These are phyloP conservation scores for Fragum whitleyi DNA, from an alignment of 2,888 invertebrate genomes.

Conservation along the genomic window DNA sequence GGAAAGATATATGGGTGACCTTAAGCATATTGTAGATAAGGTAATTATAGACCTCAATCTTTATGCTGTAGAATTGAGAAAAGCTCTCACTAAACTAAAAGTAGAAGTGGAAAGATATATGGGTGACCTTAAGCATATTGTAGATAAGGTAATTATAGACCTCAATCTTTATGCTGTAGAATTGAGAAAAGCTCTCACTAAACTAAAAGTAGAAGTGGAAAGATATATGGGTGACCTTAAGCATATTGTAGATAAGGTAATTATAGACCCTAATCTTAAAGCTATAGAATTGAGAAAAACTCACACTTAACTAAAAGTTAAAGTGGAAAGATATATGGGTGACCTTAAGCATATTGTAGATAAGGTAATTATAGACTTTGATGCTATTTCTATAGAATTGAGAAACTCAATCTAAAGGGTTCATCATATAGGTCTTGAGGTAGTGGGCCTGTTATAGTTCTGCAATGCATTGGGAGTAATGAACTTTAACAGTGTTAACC, in stretches of 20 bases:
- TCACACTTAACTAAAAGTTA: conserved; percentile 79
- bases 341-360: conserved; percentile 63
- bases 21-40: conserved; percentile 66
- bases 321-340: conserved; percentile 75
- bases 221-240: conserved; percentile 71
- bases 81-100: conserved; percentile 77
- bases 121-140: conserved; percentile 65
- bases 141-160: conserved; percentile 60
- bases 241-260: conserved; percentile 59
- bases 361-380: conserved; percentile 30
- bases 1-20: conserved; percentile 71
- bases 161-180: conserved; percentile 76
- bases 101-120: conserved; percentile 77
- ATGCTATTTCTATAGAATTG: too few species aligned
- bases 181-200: conserved; percentile 79
- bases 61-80: too few species aligned
- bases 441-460: too few species aligned
- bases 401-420: too few species aligned
- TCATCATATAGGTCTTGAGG: too few species aligned
- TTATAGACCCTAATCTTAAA: conserved; percentile 74
- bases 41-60: too few species aligned
- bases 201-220: conserved; percentile 79
- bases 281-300: conserved; percentile 79
- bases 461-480: too few species aligned
- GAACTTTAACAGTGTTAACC: too few species aligned